Conservation (phyloP, 2,797 vertebrate species). For the Poeciliopsis turneri region DNA sequence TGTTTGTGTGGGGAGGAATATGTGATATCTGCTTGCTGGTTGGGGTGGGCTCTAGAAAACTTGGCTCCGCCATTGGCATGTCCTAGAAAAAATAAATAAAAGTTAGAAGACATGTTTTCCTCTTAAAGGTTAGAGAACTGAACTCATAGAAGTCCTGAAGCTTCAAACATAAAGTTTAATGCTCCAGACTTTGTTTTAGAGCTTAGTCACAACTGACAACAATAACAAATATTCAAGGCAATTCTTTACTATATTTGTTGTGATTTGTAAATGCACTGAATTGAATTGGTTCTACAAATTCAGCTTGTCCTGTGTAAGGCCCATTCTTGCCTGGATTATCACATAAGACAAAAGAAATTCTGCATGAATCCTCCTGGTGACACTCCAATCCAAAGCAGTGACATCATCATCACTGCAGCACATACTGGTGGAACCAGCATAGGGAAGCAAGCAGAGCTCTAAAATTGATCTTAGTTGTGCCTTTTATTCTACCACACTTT, state of each 20-base stretch:
- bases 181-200: not conserved
- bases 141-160: not conserved
- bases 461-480: too few species aligned
- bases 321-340: too few species aligned
- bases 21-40: constrained; percentile 62
- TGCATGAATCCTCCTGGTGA: too few species aligned
- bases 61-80: constrained; percentile 86
- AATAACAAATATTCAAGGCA: not conserved
- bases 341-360: too few species aligned
- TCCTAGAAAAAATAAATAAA: constrained; percentile 55
- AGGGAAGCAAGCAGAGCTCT: too few species aligned
- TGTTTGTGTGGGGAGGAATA: constrained; percentile 75
- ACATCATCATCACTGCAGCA: too few species aligned
- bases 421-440: too few species aligned
- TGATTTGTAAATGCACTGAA: too few species aligned
- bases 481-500: not conserved
- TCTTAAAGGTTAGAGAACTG: not conserved
- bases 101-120: not conserved
- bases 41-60: constrained; percentile 51
- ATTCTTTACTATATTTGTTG: not conserved
- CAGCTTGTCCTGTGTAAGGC: too few species aligned
- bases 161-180: not conserved
- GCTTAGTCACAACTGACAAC: not conserved
- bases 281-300: too few species aligned
- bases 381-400: too few species aligned